Base-by-base conservation (phyloP, 2,113 vertebrate species). In the Hassar affinis region DNA sequence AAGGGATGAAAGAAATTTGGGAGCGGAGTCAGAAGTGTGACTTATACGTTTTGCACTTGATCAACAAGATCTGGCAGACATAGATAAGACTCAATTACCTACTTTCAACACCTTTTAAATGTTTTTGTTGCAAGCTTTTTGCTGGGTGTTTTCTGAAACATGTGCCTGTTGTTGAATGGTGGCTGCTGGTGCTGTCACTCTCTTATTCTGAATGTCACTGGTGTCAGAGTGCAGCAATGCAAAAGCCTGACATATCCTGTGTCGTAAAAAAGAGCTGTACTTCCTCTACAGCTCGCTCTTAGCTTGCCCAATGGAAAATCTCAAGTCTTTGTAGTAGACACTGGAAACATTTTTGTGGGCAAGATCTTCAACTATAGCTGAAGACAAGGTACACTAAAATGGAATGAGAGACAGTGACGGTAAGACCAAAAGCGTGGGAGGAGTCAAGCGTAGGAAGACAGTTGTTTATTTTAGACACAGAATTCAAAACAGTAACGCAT, bases 271-370 rank as follows among this genome's bases (percentile, higher is more conserved):
- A 83, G 74, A 79, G 47, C 45, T 57, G 84, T 90, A 92, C 90
- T 93, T 93, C 91, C 92, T 91, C 64, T 86, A 85, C 86, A 87
- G 89, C 86, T 88, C 81, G 79, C 80, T 84, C 83, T 61, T 56
- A 74, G 45, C 56, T 49, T 88, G 91, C 82, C 88, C 62, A 90
- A 90, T 57, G 88, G 93, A 95, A 94, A 93, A 93, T 91, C 85
- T 84, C 71, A 86, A 84, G 27, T 76, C 85, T 92, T 90, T 91
- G 89, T 92, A 88, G 91, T 89, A 89, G 88, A 88, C 88, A 92
- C 88, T 93, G 93, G 93, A 94, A 95, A 94, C 90, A 94, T 93
- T 91, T 90, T 87, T 87, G 92, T 89, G 87, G 90, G 92, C 88
- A 86, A 92, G 87, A 72, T 87, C 82, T 88, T 90, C 80, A 87